A percentile compares a stretch with the other conserved stretches of the same genome.
Evolutionary conservation across 2,797 vertebrate species (phyloP).

Genomic region (Antrozous pallidus): DNA sequence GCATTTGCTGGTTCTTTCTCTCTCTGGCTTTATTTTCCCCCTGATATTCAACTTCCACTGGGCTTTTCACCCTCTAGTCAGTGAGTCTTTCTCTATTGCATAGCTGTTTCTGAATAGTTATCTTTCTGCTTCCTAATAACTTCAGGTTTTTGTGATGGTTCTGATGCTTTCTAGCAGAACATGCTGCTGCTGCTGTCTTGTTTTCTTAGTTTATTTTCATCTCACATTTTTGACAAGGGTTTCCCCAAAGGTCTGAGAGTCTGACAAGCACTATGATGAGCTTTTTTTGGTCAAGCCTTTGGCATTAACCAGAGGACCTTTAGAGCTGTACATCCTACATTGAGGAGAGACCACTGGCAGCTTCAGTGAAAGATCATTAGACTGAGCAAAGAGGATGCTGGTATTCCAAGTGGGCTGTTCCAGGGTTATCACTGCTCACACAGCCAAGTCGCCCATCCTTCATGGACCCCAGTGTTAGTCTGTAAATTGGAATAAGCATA

Average conservation of each 20-base stretch:
- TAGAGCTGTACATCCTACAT: not conserved
- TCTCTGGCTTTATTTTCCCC: not conserved
- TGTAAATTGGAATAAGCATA: not conserved
- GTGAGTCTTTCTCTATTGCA: not conserved
- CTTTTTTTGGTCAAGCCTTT: not conserved
- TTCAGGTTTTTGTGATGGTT: not conserved
- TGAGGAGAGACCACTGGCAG: not conserved
- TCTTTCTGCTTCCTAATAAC: not conserved
- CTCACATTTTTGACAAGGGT: not conserved
- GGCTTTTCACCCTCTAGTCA: not conserved
- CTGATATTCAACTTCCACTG: not conserved
- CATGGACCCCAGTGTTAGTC: not conserved
- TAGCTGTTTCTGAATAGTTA: not conserved
- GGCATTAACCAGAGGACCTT: not conserved
- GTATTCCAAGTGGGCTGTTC: not conserved
- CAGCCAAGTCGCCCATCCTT: not conserved
- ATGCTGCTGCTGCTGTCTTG: not conserved
- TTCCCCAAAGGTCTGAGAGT: not conserved
- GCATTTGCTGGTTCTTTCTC: not conserved
- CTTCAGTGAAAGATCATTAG: not conserved
- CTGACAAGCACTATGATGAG: not conserved
- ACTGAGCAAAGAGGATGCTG: not conserved
- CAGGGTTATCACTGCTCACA: not conserved
- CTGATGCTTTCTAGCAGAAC: not conserved
- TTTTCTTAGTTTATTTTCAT: not conserved